These are phyloP conservation scores for Muscicapa striata DNA, from an alignment of 2,797 vertebrate genomes.

Conservation along the genomic window DNA sequence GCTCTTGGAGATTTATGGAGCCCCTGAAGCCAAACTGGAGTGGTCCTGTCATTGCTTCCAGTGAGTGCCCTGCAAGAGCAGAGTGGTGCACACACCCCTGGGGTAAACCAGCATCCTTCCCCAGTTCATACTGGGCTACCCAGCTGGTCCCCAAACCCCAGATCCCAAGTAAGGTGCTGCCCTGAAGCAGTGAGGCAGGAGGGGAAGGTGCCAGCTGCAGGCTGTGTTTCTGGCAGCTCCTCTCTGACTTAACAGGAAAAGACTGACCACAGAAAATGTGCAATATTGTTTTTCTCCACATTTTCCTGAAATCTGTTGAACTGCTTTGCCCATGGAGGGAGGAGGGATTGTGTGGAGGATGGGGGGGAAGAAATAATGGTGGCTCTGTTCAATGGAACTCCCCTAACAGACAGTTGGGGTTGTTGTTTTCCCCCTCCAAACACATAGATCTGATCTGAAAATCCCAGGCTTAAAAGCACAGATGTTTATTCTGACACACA, in stretches of 20 bases:
- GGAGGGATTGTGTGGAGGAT: background rate
- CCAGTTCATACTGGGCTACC: background rate
- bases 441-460: background rate
- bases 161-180: rapidly evolving
- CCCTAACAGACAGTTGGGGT: background rate
- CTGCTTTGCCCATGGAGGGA: background rate
- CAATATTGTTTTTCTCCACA: background rate
- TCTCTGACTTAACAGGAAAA: background rate
- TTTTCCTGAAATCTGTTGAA: slow-evolving; percentile 4
- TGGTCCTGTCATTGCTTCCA: background rate
- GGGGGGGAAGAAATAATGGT: background rate
- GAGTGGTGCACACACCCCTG: background rate
- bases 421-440: background rate
- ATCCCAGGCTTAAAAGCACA: slow-evolving; percentile 1
- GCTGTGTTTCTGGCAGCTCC: background rate
- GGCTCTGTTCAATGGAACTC: background rate
- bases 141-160: background rate
- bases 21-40: background rate
- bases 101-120: background rate
- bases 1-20: background rate
- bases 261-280: background rate
- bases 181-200: background rate
- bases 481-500: background rate
- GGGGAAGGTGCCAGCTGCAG: background rate
- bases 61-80: background rate